Evolutionary conservation across 92 coral and sea anemone species (phyloP), one percentile per base, ranked within the genome.

Genomic region (Palythoa caribaeorum): DNA sequence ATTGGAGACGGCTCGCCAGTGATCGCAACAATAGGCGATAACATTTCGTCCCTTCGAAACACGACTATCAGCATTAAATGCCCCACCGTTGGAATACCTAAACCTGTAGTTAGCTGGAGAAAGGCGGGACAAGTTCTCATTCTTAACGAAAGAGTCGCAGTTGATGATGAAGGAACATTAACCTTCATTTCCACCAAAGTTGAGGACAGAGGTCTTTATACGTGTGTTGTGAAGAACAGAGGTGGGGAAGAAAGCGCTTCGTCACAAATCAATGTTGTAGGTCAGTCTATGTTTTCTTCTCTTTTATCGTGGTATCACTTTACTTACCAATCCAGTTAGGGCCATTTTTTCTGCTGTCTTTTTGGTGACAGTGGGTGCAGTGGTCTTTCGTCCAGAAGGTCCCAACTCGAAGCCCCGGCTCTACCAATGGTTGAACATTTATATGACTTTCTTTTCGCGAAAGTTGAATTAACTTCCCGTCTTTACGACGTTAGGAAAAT

Each of bases 161-260:
- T 73, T 44, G 48, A 14, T 1, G 35, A 44, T 44, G 14, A 44
- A 15, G 78, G 78, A 15, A 44, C 53, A 15, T 54, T 73, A 36
- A 73, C 9, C 38, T 17, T 73, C 28, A 17, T 9, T 9, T 38
- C 20, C 38, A 44, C 35, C 10, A 73, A 73, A 5, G 12, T 38
- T 6, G 78, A 73, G 52, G 78, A 73, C 19, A 73, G 35, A 4
- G 78, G 78, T 17, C 78, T 9, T 3, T 73, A 38, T 10, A 38
- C 47, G 53, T 73, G 78, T 44, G 19, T 20, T n/a, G 78, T 73
- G 54, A 39, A 73, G 53, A 73, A 73, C 55, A 73, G 15, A 48
- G 51, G 14, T 73, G 78, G 78, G 0, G 35, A 73, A 14, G 78
- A 73, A 20, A 17, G 53, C 16, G 53, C 51, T 6, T 44, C 51